These are phyloP conservation scores for Penaeus japonicus DNA, from an alignment of 1,140 invertebrate species.

Conservation along the genomic window DNA sequence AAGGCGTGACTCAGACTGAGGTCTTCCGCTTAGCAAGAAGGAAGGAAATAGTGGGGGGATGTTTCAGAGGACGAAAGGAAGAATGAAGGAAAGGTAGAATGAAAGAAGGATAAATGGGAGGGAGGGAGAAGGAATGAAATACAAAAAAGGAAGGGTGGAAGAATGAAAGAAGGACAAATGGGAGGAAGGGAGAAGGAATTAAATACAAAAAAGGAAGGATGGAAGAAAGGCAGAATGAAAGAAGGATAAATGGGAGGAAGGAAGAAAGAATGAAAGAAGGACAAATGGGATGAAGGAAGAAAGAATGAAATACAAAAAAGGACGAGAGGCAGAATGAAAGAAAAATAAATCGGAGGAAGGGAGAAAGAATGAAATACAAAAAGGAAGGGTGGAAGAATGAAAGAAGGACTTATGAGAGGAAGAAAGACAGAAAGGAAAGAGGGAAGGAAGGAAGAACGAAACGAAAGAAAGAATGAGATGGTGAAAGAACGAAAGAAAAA, in stretches of 20 bases:
- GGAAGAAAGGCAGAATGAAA: neutral
- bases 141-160: too few relatives aligned
- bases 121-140: too few relatives aligned
- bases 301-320: neutral
- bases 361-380: neutral
- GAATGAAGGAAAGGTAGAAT: too few relatives aligned
- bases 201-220: neutral
- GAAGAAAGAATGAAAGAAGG: neutral
- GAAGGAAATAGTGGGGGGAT: too few relatives aligned
- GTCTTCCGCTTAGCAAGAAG: too few relatives aligned
- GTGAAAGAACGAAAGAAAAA: neutral
- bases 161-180: too few relatives aligned
- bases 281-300: neutral
- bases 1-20: too few relatives aligned
- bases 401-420: neutral
- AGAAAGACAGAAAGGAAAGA: neutral
- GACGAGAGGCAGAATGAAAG: neutral
- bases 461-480: neutral
- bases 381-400: neutral
- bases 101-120: too few relatives aligned
- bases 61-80: too few relatives aligned
- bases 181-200: too few relatives aligned
- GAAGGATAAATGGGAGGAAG: constrained; percentile 19
- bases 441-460: neutral
- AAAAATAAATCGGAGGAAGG: too few relatives aligned